Conservation (phyloP, 1,140 invertebrate genomes). For the Drusus annulatus region DNA sequence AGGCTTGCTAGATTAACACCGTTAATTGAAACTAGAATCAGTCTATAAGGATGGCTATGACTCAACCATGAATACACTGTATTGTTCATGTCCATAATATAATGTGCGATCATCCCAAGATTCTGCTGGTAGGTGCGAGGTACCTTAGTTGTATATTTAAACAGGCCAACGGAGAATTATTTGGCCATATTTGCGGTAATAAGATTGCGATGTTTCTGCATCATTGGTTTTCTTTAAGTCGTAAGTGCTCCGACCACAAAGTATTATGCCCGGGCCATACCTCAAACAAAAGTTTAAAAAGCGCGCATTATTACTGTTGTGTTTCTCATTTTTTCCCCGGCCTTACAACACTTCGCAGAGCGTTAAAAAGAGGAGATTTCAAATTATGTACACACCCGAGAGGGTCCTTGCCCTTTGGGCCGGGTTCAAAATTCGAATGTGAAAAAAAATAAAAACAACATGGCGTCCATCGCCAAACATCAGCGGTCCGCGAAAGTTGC, state of each 20-base stretch:
- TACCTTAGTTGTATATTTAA: too few species aligned
- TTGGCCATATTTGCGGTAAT: too few species aligned
- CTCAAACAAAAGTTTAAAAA: constrained; percentile 13
- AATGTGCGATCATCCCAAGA: too few species aligned
- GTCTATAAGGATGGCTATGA: too few species aligned
- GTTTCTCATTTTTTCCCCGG: not conserved
- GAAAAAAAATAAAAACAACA: constrained; percentile 43
- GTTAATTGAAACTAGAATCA: too few species aligned
- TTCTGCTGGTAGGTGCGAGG: too few species aligned
- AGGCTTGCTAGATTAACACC: too few species aligned
- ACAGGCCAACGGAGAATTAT: too few species aligned
- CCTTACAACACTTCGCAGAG: constrained; percentile 21
- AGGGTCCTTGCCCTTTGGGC: constrained; percentile 57
- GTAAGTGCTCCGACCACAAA: constrained; percentile 23
- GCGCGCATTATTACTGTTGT: not conserved
- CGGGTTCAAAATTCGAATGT: constrained; percentile 55
- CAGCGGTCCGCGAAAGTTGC: constrained; percentile 54
- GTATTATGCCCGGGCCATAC: not conserved
- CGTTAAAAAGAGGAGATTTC: constrained; percentile 29
- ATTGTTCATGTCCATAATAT: too few species aligned
- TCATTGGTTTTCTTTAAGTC: too few species aligned
- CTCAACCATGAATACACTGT: too few species aligned
- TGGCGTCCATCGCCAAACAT: constrained; percentile 56
- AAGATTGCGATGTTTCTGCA: too few species aligned
- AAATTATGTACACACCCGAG: constrained; percentile 38